phyloP scores from a whole-genome alignment of 2,113 vertebrate genomes.

The Riparia riparia region DNA sequence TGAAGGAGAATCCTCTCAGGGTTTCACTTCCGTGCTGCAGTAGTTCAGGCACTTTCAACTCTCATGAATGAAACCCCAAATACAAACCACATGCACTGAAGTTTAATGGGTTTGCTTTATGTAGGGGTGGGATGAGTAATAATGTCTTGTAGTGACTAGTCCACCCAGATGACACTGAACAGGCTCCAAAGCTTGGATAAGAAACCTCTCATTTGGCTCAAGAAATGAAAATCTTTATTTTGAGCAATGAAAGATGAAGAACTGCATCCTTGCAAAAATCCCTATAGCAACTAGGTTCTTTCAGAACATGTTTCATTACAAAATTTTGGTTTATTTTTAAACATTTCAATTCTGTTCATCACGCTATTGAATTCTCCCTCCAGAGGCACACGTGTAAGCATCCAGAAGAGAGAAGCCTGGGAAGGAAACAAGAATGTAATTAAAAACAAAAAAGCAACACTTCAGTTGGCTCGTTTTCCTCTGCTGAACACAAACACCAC shows the following conservation, averaged over 20 bases:
- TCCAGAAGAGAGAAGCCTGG: slow-evolving; percentile 57
- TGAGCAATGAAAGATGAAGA: slow-evolving; percentile 3
- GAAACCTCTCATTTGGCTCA: slow-evolving; percentile 12
- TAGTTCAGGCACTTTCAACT: slow-evolving; percentile 20
- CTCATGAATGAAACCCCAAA: slow-evolving; percentile 41
- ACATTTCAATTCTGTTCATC: slow-evolving; percentile 29
- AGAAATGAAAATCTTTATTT: slow-evolving; percentile 36
- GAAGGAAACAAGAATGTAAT: slow-evolving; percentile 68
- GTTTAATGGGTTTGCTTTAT: slow-evolving; percentile 38
- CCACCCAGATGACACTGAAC: slow-evolving; percentile 1
- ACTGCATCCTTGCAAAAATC: neutral
- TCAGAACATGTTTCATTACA: slow-evolving; percentile 2
- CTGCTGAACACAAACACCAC: slow-evolving; percentile 48
- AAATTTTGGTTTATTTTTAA: slow-evolving; percentile 57
- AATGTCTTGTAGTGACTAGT: slow-evolving; percentile 29
- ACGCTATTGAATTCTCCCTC: slow-evolving; percentile 46
- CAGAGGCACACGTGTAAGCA: slow-evolving; percentile 15
- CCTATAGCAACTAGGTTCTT: slow-evolving; percentile 5
- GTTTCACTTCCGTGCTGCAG: neutral
- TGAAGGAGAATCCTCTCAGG: neutral
- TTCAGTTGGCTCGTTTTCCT: slow-evolving; percentile 49
- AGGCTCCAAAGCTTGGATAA: slow-evolving; percentile 27
- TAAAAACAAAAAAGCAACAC: slow-evolving; percentile 69
- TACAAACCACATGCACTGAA: slow-evolving; percentile 39
- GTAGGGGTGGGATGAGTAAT: slow-evolving; percentile 13